These are phyloP conservation scores for Chamaea fasciata DNA, from an alignment of 2,113 vertebrate species.

Conservation along the genomic window DNA sequence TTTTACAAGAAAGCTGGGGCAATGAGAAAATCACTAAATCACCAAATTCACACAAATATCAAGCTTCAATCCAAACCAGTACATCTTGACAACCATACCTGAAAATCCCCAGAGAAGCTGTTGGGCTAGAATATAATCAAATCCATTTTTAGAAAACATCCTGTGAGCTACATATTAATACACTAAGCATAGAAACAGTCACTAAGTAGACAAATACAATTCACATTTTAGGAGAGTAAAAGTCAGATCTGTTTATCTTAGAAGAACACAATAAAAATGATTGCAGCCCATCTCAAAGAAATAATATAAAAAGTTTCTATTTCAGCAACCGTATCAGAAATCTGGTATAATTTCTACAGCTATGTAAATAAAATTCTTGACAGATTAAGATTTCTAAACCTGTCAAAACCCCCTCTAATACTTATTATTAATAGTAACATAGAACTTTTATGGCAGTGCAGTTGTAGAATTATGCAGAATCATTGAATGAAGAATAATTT, in stretches of 20 bases:
- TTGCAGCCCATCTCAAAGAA: neutral
- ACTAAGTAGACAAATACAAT: neutral
- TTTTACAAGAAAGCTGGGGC: neutral
- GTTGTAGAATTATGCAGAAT: neutral
- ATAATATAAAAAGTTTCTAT: neutral
- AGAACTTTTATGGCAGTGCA: neutral
- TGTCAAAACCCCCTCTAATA: neutral
- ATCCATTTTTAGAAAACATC: conserved; percentile 58
- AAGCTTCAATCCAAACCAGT: conserved; percentile 61
- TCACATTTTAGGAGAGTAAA: neutral
- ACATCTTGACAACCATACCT: conserved; percentile 77
- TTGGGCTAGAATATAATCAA: conserved; percentile 89
- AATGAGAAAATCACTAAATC: conserved; percentile 41
- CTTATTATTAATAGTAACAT: neutral
- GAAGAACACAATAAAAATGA: neutral
- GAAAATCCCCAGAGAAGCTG: conserved; percentile 94
- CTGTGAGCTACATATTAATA: neutral
- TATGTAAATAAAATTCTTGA: neutral
- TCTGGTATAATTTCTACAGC: neutral
- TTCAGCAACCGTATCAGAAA: neutral
- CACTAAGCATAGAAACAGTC: neutral
- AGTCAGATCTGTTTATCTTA: neutral
- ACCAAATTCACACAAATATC: conserved; percentile 62
- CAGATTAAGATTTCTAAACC: neutral
- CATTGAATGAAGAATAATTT: neutral